Base-by-base conservation (phyloP, 2,888 invertebrate genomes). In the Erebia ligea region DNA sequence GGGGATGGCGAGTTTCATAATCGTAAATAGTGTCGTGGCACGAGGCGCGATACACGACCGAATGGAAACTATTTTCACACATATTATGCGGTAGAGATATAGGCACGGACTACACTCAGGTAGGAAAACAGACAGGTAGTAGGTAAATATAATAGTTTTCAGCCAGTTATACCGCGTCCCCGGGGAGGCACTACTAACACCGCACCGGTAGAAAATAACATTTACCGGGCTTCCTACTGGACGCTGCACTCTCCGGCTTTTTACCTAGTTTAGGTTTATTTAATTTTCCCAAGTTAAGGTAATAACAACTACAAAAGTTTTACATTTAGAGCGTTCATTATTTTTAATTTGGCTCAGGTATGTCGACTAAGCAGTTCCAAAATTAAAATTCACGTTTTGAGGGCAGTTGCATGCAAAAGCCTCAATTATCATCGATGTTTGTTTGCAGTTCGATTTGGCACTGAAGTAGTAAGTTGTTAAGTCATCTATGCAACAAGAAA, bases 1-100 rank as follows among this genome's bases (percentile, higher is more conserved):
- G n/a, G 17, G 21, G 62, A 62, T 48, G 15, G 45, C 62, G 21
- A 19, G 45, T 45, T 21, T 62, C 62, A 48, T 62, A 62, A 15
- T 21, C 48, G 48, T 48, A 25, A 62, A 62, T 21, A 48, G n/a
- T n/a, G n/a, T n/a, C n/a, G n/a, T n/a, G n/a, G n/a, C 45, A 17
- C 62, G 21, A 19, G 48, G 15, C 21, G 52, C 10, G 50, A n/a
- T 52, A 52, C 17, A 52, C n/a, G 17, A n/a, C 17, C 17, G 17
- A 52, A 52, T n/a, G 50, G 50, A 50, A 5, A 5, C 50, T 17
- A 17, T 17, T 52, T 17, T 52, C 50, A 17, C 50, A 52, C 50
- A n/a, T 52, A 52, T 52, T 52, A 17, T 52, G 50, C n/a, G 50
- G 17, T 17, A n/a, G 50, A 5, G n/a, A n/a, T 5, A 50, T n/a